Conservation (phyloP, 2,888 invertebrate species). For the Amiota minor region DNA sequence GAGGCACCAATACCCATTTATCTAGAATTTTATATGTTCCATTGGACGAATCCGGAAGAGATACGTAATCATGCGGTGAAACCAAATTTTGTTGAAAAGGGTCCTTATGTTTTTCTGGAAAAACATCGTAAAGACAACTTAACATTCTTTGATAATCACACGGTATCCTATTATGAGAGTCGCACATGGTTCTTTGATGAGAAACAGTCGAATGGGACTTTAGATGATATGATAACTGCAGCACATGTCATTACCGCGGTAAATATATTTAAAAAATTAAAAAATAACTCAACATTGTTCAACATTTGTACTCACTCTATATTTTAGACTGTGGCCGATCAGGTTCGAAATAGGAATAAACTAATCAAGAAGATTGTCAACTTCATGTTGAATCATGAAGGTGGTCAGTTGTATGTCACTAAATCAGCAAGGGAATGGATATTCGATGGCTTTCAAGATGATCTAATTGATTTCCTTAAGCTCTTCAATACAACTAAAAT, state of each 20-base stretch:
- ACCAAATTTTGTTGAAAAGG: conserved; percentile 78
- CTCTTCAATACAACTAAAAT: conserved; percentile 74
- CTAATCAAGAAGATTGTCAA: conserved; percentile 75
- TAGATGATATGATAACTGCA: conserved; percentile 80
- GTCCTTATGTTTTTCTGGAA: conserved; percentile 79
- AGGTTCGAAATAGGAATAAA: conserved; percentile 74
- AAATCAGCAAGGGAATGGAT: conserved; percentile 81
- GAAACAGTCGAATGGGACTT: conserved; percentile 80
- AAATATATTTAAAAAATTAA: conserved; percentile 63
- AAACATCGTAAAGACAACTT: conserved; percentile 73
- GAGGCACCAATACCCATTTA: conserved; percentile 89
- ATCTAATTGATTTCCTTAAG: conserved; percentile 77
- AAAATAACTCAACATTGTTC: too few relatives aligned
- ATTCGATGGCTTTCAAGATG: conserved; percentile 88
- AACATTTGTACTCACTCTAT: conserved; percentile 20
- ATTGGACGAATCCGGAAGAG: conserved; percentile 84
- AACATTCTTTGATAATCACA: conserved; percentile 81
- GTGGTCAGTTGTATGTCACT: conserved; percentile 75
- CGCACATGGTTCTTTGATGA: conserved; percentile 83
- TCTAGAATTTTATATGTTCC: conserved; percentile 83
- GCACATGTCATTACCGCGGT: conserved; percentile 86
- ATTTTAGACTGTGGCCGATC: conserved; percentile 79
- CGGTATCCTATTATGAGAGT: conserved; percentile 84
- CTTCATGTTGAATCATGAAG: conserved; percentile 75
- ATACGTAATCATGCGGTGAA: conserved; percentile 75